A percentile compares a stretch with the other conserved stretches of the same genome.
Conservation (phyloP, 2,113 vertebrate species). For the Laticauda laticaudata region DNA sequence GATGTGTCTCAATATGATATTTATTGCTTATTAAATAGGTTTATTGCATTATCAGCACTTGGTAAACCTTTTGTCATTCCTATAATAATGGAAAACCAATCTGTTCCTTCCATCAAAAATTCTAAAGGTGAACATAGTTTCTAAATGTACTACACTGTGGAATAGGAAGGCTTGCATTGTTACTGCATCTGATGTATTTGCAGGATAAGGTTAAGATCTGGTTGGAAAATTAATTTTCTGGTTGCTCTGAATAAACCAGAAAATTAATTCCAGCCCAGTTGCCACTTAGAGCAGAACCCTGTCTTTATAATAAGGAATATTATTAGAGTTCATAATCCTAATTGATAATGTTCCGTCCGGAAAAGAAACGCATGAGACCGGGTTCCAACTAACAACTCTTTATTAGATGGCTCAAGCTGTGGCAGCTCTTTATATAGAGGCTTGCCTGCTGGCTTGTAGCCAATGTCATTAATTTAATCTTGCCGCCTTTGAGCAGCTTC, state of each 20-base stretch:
- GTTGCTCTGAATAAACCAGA: background rate
- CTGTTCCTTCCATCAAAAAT: background rate
- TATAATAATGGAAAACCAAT: background rate
- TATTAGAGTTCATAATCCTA: background rate
- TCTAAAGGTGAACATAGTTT: background rate
- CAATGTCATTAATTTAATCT: no score
- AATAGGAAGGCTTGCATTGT: background rate
- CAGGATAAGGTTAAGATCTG: background rate
- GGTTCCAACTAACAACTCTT: no score
- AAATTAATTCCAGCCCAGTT: background rate
- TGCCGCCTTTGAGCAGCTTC: no score
- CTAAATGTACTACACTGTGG: background rate
- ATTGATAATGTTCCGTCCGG: background rate
- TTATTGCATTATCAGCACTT: background rate
- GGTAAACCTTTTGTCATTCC: background rate
- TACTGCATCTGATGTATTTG: background rate
- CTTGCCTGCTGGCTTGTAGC: no score
- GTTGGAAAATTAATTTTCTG: background rate
- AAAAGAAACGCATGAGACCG: no score
- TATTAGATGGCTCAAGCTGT: no score
- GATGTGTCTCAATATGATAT: background rate
- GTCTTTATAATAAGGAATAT: background rate
- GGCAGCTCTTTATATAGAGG: no score
- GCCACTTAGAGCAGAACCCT: background rate
- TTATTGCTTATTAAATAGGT: background rate